Evolutionary conservation across 2,113 vertebrate genomes (phyloP).

Genomic region (Labeo rohita): DNA sequence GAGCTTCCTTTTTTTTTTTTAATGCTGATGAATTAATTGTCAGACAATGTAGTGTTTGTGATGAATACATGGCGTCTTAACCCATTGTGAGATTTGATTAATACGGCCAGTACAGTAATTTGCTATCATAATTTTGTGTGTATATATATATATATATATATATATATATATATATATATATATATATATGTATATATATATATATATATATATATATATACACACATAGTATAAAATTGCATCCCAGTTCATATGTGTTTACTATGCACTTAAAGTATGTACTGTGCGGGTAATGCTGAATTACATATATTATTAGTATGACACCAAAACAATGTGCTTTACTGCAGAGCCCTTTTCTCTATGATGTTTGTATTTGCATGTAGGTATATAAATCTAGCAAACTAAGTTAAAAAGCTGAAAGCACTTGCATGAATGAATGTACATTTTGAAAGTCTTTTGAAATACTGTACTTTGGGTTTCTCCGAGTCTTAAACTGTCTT

Average conservation of each 20-base stretch:
- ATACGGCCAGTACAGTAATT: not conserved
- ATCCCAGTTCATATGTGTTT: not conserved
- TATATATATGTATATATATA: too few species aligned
- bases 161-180: too few species aligned
- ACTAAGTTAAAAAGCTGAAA: not conserved
- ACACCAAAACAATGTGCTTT: too few species aligned
- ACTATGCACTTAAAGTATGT: not conserved
- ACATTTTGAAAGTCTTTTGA: not conserved
- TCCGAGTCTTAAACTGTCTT: too few species aligned
- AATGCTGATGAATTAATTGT: not conserved
- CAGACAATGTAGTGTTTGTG: not conserved
- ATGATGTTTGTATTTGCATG: too few species aligned
- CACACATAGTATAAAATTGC: too few species aligned
- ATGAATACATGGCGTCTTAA: not conserved
- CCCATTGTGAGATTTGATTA: not conserved
- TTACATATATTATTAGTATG: not conserved
- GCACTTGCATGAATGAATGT: not conserved
- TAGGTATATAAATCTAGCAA: not conserved
- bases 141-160: too few species aligned
- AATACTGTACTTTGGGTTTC: too few species aligned
- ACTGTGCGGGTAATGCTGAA: not conserved
- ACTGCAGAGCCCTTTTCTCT: too few species aligned
- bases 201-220: too few species aligned
- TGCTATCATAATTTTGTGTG: not conserved
- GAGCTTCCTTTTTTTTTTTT: constrained; percentile 13